Evolutionary conservation across 2,797 vertebrate species (phyloP).

Genomic region (Diplodus puntazzo): DNA sequence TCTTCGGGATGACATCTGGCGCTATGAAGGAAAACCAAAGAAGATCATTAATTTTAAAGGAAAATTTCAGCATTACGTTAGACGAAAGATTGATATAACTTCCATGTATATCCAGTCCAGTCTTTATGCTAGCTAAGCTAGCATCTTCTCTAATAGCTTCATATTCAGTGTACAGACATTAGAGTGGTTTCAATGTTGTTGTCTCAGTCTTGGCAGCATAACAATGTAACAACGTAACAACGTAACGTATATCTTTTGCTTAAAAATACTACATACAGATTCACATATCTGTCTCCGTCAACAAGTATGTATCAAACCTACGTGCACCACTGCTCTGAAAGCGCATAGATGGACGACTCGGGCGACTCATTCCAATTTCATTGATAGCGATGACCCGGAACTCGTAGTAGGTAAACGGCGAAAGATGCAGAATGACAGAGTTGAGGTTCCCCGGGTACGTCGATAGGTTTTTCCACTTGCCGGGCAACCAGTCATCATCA

Average conservation of each 20-base stretch:
- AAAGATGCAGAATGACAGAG: slow-evolving; percentile 91
- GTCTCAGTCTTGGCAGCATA: too few relatives aligned
- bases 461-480: slow-evolving; percentile 94
- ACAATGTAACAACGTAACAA: too few relatives aligned
- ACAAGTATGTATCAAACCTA: slow-evolving; percentile 78
- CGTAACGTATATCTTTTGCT: too few relatives aligned
- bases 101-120: background rate
- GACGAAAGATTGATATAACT: background rate
- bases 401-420: slow-evolving; percentile 94
- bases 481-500: slow-evolving; percentile 92
- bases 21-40: slow-evolving; percentile 82
- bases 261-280: too few relatives aligned
- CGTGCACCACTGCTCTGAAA: slow-evolving; percentile 95
- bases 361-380: slow-evolving; percentile 92
- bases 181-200: background rate
- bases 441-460: slow-evolving; percentile 92
- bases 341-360: slow-evolving; percentile 90
- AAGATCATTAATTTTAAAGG: slow-evolving; percentile 2
- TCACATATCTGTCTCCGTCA: too few relatives aligned
- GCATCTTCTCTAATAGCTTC: background rate
- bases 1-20: slow-evolving; percentile 93
- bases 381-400: slow-evolving; percentile 95
- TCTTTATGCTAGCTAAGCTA: background rate
- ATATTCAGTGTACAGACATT: background rate
- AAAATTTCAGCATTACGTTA: background rate